Evolutionary conservation across 2,888 invertebrate species (phyloP).

Genomic region (Chalcosyrphus nemorum): DNA sequence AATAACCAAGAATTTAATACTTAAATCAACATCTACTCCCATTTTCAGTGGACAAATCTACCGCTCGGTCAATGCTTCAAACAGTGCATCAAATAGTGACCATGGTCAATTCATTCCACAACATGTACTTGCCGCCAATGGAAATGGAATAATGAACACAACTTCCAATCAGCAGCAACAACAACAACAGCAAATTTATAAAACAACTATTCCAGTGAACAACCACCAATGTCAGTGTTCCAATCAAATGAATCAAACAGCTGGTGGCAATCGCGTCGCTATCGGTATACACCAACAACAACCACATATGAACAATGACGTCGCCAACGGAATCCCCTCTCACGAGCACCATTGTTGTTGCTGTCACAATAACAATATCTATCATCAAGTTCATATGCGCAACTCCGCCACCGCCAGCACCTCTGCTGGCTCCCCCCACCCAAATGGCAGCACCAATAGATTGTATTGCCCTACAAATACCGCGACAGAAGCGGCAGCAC

Average conservation of each 20-base stretch:
- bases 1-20: background rate
- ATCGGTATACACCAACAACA: conserved; percentile 31
- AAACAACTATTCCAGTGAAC: conserved; percentile 80
- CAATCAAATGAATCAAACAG: conserved; percentile 59
- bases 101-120: conserved; percentile 78
- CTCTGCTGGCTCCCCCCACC: conserved; percentile 52
- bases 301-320: conserved; percentile 51
- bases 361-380: conserved; percentile 39
- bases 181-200: conserved; percentile 75
- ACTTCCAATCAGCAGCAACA: conserved; percentile 72
- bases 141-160: conserved; percentile 48
- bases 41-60: conserved; percentile 76
- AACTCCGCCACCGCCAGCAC: conserved; percentile 49
- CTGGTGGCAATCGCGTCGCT: conserved; percentile 14
- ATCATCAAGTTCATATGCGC: conserved; percentile 52
- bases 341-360: conserved; percentile 47
- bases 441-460: conserved; percentile 75
- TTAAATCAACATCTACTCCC: background rate
- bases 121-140: conserved; percentile 36
- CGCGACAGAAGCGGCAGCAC: conserved; percentile 73
- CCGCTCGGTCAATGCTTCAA: conserved; percentile 78
- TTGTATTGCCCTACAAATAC: conserved; percentile 78
- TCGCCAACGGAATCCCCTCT: conserved; percentile 59
- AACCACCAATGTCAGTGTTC: conserved; percentile 74
- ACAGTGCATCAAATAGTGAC: conserved; percentile 70